Base-by-base conservation (phyloP, 2,888 invertebrate species). In the Argyra leucocephala region DNA sequence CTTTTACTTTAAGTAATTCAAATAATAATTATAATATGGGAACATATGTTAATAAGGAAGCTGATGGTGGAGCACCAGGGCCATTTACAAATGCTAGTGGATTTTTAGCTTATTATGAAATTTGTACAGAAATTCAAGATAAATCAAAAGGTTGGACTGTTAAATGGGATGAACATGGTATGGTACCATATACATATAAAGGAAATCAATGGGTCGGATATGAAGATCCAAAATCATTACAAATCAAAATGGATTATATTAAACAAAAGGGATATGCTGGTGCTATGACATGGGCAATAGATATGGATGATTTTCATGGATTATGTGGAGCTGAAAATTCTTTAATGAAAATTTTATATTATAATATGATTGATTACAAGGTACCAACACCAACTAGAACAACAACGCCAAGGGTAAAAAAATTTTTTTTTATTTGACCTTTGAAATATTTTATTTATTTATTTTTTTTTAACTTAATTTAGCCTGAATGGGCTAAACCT, bases 191-290 rank as follows among this genome's bases (percentile, higher is more conserved):
- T 75, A 88, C 91, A 1, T 92, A 90, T 80, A 89, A 90, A 77
- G 91, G 89, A 62, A 91, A 88, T 0, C 92, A 92, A 74, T 95
- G 94, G 94, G 90, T 94, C 21, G 94, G 94, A 4, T 95, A 93
- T 74, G 94, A 93, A 76, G 87, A 93, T 74, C 84, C 86, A 0
- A 83, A 84, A 72, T 93, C 92, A 71, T 83, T 94, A 0, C 88
- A 90, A 76, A 89, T 91, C 71, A 95, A 95, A 82, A 91, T 93
- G 91, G 88, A 93, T 75, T 94, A 86, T 82, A 90, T 94, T 70
- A 91, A 89, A 75, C 74, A 84, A 65, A 90, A 88, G 76, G 91
- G 92, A 0, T 90, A 90, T 73, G 88, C 88, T 0, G 94, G 94
- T 0, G 93, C 91, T 1, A 94, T 94, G 94, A 89, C 87, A 22